phyloP scores from a whole-genome alignment of 2,888 invertebrate genomes.

The Diloba caeruleocephala region DNA sequence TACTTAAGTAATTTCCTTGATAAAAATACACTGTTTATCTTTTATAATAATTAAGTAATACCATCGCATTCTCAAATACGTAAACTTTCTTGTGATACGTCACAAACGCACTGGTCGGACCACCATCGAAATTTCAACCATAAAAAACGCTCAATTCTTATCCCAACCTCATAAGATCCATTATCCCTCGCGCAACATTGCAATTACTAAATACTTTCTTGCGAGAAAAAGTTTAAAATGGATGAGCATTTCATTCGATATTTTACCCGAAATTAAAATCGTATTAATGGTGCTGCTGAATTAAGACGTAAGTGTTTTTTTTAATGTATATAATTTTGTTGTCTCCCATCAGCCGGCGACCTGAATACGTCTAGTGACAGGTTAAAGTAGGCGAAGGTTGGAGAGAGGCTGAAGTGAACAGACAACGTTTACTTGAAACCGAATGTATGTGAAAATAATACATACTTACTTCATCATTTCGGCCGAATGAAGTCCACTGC shows the following conservation, averaged over 20 bases:
- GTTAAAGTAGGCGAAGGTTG: conserved; percentile 43
- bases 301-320: conserved; percentile 55
- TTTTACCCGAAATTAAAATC: conserved; percentile 76
- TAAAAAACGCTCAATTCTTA: conserved; percentile 9
- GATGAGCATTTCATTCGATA: conserved; percentile 77
- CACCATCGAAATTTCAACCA: conserved; percentile 57
- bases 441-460: not conserved
- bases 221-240: conserved; percentile 69
- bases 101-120: conserved; percentile 58
- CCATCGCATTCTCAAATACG: conserved; percentile 61
- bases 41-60: conserved; percentile 59
- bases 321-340: conserved; percentile 40
- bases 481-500: too few species aligned
- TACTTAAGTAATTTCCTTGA: conserved; percentile 51
- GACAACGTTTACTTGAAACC: conserved; percentile 1
- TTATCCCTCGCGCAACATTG: conserved; percentile 2
- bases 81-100: conserved; percentile 63
- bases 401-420: conserved; percentile 16
- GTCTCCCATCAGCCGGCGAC: conserved; percentile 38
- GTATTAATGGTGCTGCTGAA: conserved; percentile 64
- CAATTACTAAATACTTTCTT: conserved; percentile 42
- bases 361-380: conserved; percentile 28
- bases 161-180: conserved; percentile 1
- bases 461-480: too few species aligned
- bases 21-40: conserved; percentile 33